Conservation (phyloP, 2,888 invertebrate genomes). For the Temnothorax rugatulus region DNA sequence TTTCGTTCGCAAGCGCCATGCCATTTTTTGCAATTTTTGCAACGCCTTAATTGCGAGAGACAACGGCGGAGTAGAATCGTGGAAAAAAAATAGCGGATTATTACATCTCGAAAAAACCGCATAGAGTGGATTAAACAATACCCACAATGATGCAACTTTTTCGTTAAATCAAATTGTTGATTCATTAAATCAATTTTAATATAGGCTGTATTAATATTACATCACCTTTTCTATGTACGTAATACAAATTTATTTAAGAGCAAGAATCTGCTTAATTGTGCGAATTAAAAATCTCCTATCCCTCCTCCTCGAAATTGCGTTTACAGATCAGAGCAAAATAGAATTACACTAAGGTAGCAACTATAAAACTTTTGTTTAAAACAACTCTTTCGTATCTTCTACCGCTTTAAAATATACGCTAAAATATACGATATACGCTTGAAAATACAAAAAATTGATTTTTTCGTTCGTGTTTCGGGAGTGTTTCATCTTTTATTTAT, state of each 20-base stretch:
- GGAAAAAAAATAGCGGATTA: background rate
- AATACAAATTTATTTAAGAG: background rate
- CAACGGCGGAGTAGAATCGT: background rate
- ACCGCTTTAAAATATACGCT: background rate
- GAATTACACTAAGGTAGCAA: background rate
- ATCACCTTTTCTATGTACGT: background rate
- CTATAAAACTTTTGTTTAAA: background rate
- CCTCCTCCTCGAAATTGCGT: background rate
- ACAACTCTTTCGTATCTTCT: background rate
- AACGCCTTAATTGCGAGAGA: conserved; percentile 42
- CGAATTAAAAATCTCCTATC: background rate
- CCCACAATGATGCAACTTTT: background rate
- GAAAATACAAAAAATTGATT: background rate
- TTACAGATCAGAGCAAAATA: background rate
- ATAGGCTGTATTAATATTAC: background rate
- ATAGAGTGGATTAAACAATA: background rate
- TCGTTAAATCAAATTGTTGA: background rate
- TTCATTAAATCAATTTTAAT: background rate
- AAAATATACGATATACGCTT: background rate
- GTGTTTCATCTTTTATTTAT: background rate
- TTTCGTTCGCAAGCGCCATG: conserved; percentile 21
- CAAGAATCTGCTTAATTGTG: background rate
- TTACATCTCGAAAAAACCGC: background rate
- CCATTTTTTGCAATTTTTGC: conserved; percentile 33
- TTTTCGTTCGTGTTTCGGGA: background rate